phyloP scores from a whole-genome alignment of 2,888 invertebrate genomes.

The Leptopilina drosophilae region DNA sequence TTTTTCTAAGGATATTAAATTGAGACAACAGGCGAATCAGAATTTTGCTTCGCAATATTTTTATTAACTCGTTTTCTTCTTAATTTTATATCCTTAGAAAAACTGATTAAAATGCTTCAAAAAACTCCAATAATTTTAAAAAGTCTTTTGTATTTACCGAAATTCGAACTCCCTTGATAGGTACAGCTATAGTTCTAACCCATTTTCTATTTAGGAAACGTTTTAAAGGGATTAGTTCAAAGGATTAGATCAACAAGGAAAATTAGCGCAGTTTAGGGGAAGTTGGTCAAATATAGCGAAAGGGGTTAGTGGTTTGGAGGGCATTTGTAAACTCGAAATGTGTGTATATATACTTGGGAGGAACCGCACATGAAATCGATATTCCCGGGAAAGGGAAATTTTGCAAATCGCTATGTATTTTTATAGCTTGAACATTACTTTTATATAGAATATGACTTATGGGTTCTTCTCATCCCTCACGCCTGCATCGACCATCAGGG shows the following conservation, averaged over 20 bases:
- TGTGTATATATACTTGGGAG: slow-evolving; percentile 7
- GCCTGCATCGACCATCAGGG: slow-evolving; percentile 33
- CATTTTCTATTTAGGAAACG: slow-evolving; percentile 28
- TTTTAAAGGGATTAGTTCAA: slow-evolving; percentile 39
- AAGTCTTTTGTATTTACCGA: neutral
- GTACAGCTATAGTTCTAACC: slow-evolving; percentile 1
- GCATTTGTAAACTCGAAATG: neutral
- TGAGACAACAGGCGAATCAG: too few relatives aligned
- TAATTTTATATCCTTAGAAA: neutral
- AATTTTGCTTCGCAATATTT: too few relatives aligned
- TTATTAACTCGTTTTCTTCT: too few relatives aligned
- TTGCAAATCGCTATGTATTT: slow-evolving; percentile 7
- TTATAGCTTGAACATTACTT: neutral
- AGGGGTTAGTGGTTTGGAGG: slow-evolving; percentile 27
- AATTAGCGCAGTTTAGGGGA: slow-evolving; percentile 52
- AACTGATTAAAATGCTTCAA: too few relatives aligned
- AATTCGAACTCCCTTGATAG: slow-evolving; percentile 12
- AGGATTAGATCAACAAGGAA: slow-evolving; percentile 43
- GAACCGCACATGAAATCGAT: slow-evolving; percentile 49
- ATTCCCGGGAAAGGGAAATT: slow-evolving; percentile 53
- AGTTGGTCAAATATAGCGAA: slow-evolving; percentile 10
- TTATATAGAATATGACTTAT: slow-evolving; percentile 6
- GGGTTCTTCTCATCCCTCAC: slow-evolving; percentile 5
- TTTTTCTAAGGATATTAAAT: too few relatives aligned
- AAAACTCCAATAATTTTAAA: neutral